Percentiles rank a stretch among this genome's conserved stretches.
Conservation (phyloP, 2,113 vertebrate species). For the Neodon shergylaensis region DNA sequence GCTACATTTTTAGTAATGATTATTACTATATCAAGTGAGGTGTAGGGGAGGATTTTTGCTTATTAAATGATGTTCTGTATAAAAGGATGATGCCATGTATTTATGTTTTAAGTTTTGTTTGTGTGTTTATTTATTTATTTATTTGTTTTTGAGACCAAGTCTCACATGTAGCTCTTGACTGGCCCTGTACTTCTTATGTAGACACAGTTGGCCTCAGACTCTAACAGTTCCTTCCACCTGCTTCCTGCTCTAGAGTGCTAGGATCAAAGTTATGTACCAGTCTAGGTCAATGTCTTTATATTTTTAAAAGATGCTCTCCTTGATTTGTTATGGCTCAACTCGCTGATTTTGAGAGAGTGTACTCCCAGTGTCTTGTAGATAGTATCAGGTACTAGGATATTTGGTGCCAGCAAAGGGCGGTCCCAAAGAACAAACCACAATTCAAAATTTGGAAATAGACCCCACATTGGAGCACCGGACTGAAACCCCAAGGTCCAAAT, state of each 20-base stretch:
- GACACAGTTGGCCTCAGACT: background rate
- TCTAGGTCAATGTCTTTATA: background rate
- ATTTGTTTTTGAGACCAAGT: background rate
- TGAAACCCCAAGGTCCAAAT: too few relatives aligned
- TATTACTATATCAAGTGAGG: background rate
- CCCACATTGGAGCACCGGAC: too few relatives aligned
- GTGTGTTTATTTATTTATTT: background rate
- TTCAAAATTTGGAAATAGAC: background rate
- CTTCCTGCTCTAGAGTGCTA: background rate
- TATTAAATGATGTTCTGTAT: background rate
- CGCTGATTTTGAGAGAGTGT: background rate
- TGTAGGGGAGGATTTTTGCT: background rate
- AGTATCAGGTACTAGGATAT: background rate
- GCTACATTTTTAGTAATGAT: background rate
- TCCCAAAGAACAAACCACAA: background rate
- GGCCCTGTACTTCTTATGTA: background rate
- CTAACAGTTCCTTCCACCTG: background rate
- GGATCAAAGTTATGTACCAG: background rate
- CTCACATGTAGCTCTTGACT: background rate
- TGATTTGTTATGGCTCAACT: background rate
- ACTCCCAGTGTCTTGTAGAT: background rate
- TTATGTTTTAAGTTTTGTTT: background rate
- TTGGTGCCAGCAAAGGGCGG: background rate
- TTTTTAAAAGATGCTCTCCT: background rate
- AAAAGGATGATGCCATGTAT: background rate